Percentiles rank a stretch among this genome's conserved stretches.
Conservation (phyloP, 64 coral and sea anemone species). For the Montipora efflorescens region DNA sequence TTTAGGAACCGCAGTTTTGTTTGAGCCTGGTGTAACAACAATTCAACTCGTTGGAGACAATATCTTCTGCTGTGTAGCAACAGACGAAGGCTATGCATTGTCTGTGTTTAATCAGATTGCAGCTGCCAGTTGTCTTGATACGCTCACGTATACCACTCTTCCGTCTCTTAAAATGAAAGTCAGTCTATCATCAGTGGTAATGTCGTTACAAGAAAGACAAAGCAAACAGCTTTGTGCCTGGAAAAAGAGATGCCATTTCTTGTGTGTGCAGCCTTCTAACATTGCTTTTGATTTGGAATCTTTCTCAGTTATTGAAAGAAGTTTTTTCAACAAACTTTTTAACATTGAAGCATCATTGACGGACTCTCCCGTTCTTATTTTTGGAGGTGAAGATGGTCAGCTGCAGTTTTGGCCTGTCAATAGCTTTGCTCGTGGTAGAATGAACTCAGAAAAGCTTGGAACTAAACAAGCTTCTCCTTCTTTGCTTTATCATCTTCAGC, state of each 20-base stretch:
- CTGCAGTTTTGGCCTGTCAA: constrained; percentile 26
- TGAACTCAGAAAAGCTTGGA: neutral
- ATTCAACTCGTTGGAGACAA: neutral
- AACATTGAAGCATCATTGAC: neutral
- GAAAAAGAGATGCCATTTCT: neutral
- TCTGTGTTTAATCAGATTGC: neutral
- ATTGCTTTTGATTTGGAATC: neutral
- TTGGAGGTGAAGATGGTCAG: constrained; percentile 34
- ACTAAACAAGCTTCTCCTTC: neutral
- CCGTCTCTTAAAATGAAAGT: neutral
- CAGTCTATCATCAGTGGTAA: neutral
- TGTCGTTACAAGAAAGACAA: neutral
- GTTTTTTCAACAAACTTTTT: constrained; percentile 28
- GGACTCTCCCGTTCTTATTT: constrained; percentile 13
- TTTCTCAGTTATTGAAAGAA: neutral
- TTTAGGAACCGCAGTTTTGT: constrained; percentile 21
- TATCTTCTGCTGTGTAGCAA: neutral
- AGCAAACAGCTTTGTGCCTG: neutral
- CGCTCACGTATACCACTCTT: neutral
- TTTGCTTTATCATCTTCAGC: constrained; percentile 36
- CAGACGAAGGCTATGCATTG: neutral
- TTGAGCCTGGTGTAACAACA: neutral
- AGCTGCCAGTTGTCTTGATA: neutral
- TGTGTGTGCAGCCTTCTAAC: neutral
- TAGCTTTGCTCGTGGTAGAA: constrained; percentile 1